Evolutionary conservation across 1,140 invertebrate species (phyloP), one percentile per base, ranked within the genome.

Genomic region (Anadara kagoshimensis): DNA sequence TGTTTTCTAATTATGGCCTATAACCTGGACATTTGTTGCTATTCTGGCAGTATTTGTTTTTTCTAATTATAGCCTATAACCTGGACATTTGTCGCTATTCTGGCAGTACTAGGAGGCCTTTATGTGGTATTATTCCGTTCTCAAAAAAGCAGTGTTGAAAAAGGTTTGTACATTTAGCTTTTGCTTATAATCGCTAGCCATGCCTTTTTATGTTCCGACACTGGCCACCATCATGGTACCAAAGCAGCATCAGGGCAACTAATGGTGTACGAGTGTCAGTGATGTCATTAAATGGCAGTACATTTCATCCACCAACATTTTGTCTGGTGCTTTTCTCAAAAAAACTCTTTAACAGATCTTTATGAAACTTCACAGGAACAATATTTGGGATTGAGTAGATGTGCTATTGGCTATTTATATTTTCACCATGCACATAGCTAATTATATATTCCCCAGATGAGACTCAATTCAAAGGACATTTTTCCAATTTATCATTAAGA

Each of bases 111-210:
- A 14, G 75, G 75, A 24, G 62, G 72, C 29, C 14, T 69, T 59
- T 11, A 41, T 14, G n/a, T 59, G 29, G 18, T 59, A 29, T 36
- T 70, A 5, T 47, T 79, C 7, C 62, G 71, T 8, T 76, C 77
- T 77, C 53, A 73, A 36, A 79, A 78, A 65, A 69, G 45, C 69
- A 71, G 68, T 41, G 79, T 77, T 62, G 75, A 63, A 63, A 5
- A 26, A 47, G 44, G 61, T 63, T 36, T 2, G 61, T 45, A 8
- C 5, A 4, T 16, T 5, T 26, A 58, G 8, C 4, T 26, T 41
- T 10, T 29, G 10, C 8, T 26, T 29, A 61, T 11, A 18, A 8
- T 11, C 5, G n/a, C 16, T 7, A 43, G 18, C 77, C 41, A 20
- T 75, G n/a, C n/a, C n/a, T n/a, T n/a, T n/a, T n/a, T n/a, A n/a